Percentiles rank a stretch among this genome's conserved stretches.
These are phyloP conservation scores for Hesperia comma DNA, from an alignment of 2,888 invertebrate genomes.

Conservation along the genomic window DNA sequence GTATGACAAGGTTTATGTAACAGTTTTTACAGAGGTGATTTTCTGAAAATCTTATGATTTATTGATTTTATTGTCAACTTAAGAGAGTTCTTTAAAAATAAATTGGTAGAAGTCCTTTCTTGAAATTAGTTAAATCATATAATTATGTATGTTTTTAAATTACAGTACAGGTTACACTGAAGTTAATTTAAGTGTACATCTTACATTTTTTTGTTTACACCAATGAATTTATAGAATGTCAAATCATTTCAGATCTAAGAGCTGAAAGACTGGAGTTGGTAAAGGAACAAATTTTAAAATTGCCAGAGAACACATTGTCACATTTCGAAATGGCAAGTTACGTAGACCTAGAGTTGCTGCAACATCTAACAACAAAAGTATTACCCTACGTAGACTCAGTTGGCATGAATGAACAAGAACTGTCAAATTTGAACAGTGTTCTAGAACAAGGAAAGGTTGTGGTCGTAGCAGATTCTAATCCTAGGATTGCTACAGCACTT, in stretches of 20 bases:
- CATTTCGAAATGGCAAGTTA: slow-evolving; percentile 96
- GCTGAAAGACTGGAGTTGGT: slow-evolving; percentile 86
- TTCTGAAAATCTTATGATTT: too few species aligned
- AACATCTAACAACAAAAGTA: slow-evolving; percentile 86
- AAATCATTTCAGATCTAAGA: slow-evolving; percentile 83
- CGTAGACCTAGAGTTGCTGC: slow-evolving; percentile 87
- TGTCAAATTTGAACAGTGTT: slow-evolving; percentile 89
- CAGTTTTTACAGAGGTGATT: too few species aligned
- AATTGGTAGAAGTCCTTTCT: too few species aligned
- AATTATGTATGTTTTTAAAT: too few species aligned
- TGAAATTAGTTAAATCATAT: too few species aligned
- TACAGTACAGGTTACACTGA: too few species aligned
- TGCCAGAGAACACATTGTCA: slow-evolving; percentile 84
- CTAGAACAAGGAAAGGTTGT: slow-evolving; percentile 88
- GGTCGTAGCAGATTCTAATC: slow-evolving; percentile 90
- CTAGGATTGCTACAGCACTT: slow-evolving; percentile 90
- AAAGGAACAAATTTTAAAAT: slow-evolving; percentile 85
- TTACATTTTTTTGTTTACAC: too few species aligned
- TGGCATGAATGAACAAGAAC: slow-evolving; percentile 95
- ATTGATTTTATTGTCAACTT: too few species aligned
- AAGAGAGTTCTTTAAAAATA: too few species aligned
- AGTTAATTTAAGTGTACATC: too few species aligned
- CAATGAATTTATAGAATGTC: too few species aligned
- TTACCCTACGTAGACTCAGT: slow-evolving; percentile 91
- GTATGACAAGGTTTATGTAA: too few species aligned